These are phyloP conservation scores for Cyprinodon brontotheroides DNA, from an alignment of 2,113 vertebrate species.

Conservation along the genomic window DNA sequence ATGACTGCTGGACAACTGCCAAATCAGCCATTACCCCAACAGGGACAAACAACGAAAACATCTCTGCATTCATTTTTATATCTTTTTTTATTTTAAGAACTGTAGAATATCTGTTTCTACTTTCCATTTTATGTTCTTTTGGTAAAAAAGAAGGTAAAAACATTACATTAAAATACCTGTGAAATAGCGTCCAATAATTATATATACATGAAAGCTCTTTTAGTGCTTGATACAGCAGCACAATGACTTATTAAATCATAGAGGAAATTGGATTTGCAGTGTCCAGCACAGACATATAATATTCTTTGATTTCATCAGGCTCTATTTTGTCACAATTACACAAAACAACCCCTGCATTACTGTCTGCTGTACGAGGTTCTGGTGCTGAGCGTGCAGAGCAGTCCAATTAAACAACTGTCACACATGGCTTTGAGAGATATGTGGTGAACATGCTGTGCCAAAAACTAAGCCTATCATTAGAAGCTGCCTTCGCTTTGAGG, in stretches of 20 bases:
- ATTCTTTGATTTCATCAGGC: constrained; percentile 51
- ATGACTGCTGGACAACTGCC: neutral
- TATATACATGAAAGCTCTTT: constrained; percentile 39
- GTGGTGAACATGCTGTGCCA: constrained; percentile 55
- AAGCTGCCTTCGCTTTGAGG: constrained; percentile 70
- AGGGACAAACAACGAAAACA: neutral
- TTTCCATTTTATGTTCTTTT: neutral
- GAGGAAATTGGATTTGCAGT: constrained; percentile 29
- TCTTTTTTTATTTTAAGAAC: neutral
- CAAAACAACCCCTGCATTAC: constrained; percentile 51
- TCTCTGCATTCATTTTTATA: neutral
- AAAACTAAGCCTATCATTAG: constrained; percentile 71
- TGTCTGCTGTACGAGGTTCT: constrained; percentile 52
- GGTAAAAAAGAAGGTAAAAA: neutral
- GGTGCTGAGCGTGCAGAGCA: constrained; percentile 48
- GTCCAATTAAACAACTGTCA: constrained; percentile 77
- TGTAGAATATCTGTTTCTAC: neutral
- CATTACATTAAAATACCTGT: constrained; percentile 2
- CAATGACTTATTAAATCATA: constrained; percentile 36
- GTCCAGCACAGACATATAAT: constrained; percentile 22
- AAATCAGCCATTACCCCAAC: neutral
- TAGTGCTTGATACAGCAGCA: constrained; percentile 38
- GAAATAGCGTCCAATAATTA: constrained; percentile 33
- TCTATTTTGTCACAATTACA: constrained; percentile 66
- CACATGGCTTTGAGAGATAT: constrained; percentile 65